A percentile compares a stretch with the other conserved stretches of the same genome.
Evolutionary conservation across 2,113 vertebrate species (phyloP).

Genomic region (Oryzias melastigma): DNA sequence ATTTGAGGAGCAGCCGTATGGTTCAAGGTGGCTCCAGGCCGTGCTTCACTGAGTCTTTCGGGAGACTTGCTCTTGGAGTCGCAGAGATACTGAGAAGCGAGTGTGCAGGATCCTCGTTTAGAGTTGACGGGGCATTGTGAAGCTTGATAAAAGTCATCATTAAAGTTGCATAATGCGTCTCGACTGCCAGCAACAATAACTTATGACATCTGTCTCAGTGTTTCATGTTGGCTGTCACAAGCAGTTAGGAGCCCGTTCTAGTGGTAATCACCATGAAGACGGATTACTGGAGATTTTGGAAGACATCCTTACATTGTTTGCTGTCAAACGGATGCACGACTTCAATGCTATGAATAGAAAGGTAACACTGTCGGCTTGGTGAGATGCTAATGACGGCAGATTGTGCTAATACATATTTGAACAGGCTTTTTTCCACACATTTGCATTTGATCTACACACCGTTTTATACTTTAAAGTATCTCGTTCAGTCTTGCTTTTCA

Average conservation of each 20-base stretch:
- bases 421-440: conserved; percentile 15
- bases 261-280: conserved; percentile 51
- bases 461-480: not conserved
- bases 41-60: conserved; percentile 45
- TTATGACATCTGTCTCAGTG: conserved; percentile 66
- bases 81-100: conserved; percentile 8
- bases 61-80: conserved; percentile 37
- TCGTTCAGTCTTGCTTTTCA: conserved; percentile 5
- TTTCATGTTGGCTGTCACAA: conserved; percentile 64
- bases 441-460: not conserved
- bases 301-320: conserved; percentile 53
- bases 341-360: conserved; percentile 43
- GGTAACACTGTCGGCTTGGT: conserved; percentile 39
- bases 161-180: conserved; percentile 71
- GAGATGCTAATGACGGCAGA: conserved; percentile 11
- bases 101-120: conserved; percentile 11
- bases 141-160: conserved; percentile 63
- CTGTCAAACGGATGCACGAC: conserved; percentile 40
- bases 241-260: conserved; percentile 50
- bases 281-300: conserved; percentile 54
- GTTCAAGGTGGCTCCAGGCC: conserved; percentile 53
- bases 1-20: conserved; percentile 49
- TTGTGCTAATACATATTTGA: conserved; percentile 15
- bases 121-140: conserved; percentile 45
- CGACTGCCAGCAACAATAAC: conserved; percentile 62